Percentiles rank a stretch among this genome's conserved stretches.
Conservation (phyloP, 1,140 invertebrate species). For the Drosophila azteca region DNA sequence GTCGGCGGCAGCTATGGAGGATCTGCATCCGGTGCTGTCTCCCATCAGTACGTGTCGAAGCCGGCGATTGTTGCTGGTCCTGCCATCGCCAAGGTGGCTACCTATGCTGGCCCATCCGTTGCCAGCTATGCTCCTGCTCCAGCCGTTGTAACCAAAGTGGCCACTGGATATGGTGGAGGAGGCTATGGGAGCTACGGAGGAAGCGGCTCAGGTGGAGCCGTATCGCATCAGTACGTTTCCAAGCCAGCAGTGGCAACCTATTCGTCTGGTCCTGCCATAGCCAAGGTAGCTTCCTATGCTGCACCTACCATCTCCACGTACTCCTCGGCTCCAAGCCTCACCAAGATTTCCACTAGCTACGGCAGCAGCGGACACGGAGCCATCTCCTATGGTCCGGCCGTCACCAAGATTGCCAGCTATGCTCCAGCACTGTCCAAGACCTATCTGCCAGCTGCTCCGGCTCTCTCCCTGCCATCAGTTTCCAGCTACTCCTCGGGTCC, state of each 20-base stretch:
- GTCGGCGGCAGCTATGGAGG: constrained; percentile 40
- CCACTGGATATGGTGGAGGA: constrained; percentile 24
- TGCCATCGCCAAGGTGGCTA: constrained; percentile 33
- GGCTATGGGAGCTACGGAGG: constrained; percentile 8
- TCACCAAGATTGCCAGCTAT: constrained; percentile 56
- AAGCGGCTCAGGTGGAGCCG: constrained; percentile 19
- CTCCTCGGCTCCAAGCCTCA: constrained; percentile 37
- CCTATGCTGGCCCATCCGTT: constrained; percentile 36
- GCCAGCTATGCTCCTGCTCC: constrained; percentile 28
- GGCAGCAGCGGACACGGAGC: no score
- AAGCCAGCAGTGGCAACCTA: constrained; percentile 35
- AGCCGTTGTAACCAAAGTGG: constrained; percentile 18
- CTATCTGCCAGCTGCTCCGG: constrained; percentile 29
- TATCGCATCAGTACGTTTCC: constrained; percentile 57
- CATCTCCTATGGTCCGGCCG: background rate
- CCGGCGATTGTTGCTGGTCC: constrained; percentile 54
- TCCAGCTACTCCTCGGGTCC: constrained; percentile 13
- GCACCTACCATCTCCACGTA: constrained; percentile 44
- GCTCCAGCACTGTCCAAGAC: constrained; percentile 36
- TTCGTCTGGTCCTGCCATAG: constrained; percentile 38
- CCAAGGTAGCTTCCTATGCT: constrained; percentile 43
- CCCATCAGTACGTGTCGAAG: constrained; percentile 72
- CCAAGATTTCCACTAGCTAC: constrained; percentile 42
- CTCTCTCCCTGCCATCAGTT: no score
- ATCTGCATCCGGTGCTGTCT: constrained; percentile 54